Conservation (phyloP, 2,797 vertebrate species). For the Chiroxiphia lanceolata region DNA sequence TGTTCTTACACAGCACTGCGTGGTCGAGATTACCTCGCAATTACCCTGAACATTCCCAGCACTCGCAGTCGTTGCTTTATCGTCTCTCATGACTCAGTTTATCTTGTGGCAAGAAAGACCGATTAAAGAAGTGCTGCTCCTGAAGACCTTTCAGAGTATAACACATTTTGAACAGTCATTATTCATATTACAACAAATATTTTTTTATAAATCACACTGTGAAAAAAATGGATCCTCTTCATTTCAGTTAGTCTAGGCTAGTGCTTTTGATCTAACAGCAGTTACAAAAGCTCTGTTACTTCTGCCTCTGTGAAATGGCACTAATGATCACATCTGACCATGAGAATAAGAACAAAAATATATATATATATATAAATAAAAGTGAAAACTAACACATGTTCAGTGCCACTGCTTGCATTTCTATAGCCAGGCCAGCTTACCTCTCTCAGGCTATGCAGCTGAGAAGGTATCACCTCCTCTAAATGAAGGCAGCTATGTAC, state of each 20-base stretch:
- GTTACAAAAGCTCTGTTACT: neutral
- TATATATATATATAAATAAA: neutral
- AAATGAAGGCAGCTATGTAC: neutral
- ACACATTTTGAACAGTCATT: neutral
- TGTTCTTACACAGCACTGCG: neutral
- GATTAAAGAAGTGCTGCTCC: neutral
- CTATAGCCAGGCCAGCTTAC: neutral
- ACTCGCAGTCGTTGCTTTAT: accelerated
- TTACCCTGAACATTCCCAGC: neutral
- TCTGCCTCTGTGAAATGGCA: neutral
- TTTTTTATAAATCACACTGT: neutral
- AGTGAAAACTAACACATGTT: neutral
- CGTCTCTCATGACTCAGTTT: neutral
- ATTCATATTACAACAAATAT: neutral
- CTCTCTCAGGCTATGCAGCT: neutral
- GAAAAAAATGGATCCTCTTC: neutral
- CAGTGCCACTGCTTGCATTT: neutral
- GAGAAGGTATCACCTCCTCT: neutral
- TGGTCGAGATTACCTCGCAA: accelerated
- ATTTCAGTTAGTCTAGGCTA: neutral
- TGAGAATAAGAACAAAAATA: neutral
- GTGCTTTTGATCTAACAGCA: neutral
- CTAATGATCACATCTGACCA: neutral
- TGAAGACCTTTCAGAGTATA: neutral
- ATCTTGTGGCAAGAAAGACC: neutral